Conservation (phyloP, 2,113 vertebrate species). For the Datnioides undecimradiatus region DNA sequence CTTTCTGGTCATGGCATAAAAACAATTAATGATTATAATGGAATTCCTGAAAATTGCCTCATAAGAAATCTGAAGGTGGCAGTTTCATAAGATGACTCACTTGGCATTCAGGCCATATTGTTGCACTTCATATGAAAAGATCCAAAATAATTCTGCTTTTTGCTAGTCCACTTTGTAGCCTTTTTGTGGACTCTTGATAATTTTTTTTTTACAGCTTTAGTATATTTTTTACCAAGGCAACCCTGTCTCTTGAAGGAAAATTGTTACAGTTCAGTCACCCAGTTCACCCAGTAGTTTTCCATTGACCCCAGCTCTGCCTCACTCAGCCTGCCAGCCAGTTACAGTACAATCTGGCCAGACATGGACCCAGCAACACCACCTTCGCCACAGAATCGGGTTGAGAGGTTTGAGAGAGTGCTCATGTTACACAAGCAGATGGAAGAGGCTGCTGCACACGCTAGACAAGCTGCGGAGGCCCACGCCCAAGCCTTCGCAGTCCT, state of each 20-base stretch:
- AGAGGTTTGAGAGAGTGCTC: too few relatives aligned
- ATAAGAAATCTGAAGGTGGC: constrained; percentile 21
- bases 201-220: not conserved
- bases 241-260: not conserved
- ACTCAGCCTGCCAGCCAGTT: too few relatives aligned
- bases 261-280: too few relatives aligned
- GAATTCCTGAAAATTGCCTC: constrained; percentile 27
- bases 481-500: too few relatives aligned
- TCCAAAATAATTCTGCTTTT: not conserved
- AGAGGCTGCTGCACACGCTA: too few relatives aligned
- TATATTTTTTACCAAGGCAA: not conserved
- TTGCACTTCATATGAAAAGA: constrained; percentile 1
- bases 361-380: too few relatives aligned
- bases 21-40: constrained; percentile 16
- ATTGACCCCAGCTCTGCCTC: too few relatives aligned
- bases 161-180: not conserved
- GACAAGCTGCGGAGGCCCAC: too few relatives aligned
- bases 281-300: too few relatives aligned
- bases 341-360: too few relatives aligned
- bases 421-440: too few relatives aligned
- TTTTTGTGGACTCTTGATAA: not conserved
- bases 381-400: too few relatives aligned
- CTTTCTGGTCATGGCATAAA: constrained; percentile 21
- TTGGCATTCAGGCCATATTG: constrained; percentile 15
- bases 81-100: constrained; percentile 15